phyloP scores from a whole-genome alignment of 2,113 vertebrate species.

The Hypanus sabinus region DNA sequence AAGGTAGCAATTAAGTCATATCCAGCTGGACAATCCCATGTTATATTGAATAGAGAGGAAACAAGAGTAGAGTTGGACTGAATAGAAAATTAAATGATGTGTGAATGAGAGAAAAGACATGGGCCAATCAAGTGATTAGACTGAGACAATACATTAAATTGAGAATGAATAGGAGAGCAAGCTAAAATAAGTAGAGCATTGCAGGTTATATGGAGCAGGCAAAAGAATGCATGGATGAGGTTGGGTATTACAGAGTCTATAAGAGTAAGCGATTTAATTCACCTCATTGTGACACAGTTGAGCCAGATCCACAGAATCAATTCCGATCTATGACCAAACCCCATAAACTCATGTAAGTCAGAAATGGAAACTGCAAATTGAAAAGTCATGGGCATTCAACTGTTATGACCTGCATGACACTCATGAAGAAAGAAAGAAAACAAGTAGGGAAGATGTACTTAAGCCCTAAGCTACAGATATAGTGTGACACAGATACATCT shows the following conservation, averaged over 20 bases:
- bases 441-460: background rate
- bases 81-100: background rate
- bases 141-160: background rate
- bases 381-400: background rate
- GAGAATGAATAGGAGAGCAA: too few species aligned
- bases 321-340: too few species aligned
- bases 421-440: background rate
- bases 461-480: background rate
- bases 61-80: background rate
- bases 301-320: too few species aligned
- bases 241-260: background rate
- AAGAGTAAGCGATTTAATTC: too few species aligned
- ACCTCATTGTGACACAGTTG: too few species aligned
- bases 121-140: too few species aligned
- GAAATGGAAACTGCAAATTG: background rate
- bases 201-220: background rate
- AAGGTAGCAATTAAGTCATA: too few species aligned
- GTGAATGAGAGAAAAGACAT: background rate
- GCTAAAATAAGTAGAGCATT: background rate
- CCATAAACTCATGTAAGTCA: background rate
- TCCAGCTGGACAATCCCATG: background rate
- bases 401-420: background rate
- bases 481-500: background rate
- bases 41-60: background rate
- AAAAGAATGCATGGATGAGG: background rate